phyloP scores from a whole-genome alignment of 2,113 vertebrate species.

The Megaceryle torquata region DNA sequence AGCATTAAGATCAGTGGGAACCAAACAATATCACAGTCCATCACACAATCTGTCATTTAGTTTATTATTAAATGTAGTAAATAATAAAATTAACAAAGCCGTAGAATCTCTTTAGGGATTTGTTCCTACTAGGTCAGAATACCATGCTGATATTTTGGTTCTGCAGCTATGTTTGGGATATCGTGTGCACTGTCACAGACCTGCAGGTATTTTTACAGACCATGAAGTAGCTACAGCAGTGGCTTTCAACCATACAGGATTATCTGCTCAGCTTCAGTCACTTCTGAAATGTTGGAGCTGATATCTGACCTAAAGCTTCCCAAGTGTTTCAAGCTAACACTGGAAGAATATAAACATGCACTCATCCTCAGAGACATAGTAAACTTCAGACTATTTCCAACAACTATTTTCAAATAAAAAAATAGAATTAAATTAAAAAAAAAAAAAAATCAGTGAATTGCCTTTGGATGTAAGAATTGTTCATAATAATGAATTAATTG shows the following conservation, averaged over 20 bases:
- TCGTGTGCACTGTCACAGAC: not conserved
- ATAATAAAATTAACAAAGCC: not conserved
- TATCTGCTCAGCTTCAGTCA: not conserved
- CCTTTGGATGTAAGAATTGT: not conserved
- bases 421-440: not conserved
- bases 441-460: not conserved
- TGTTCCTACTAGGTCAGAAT: not conserved
- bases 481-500: not conserved
- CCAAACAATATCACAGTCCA: not conserved
- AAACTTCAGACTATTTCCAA: not conserved
- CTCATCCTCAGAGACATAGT: rapidly evolving
- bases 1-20: not conserved
- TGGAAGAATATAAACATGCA: not conserved
- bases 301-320: not conserved
- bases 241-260: not conserved
- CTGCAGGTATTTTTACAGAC: not conserved
- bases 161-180: not conserved
- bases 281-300: not conserved
- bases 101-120: not conserved
- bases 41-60: not conserved
- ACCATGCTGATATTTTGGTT: not conserved
- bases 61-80: not conserved
- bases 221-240: not conserved
- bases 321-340: not conserved
- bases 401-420: not conserved